These are phyloP conservation scores for Meiosimyza decipiens DNA, from an alignment of 2,888 invertebrate species.

Conservation along the genomic window DNA sequence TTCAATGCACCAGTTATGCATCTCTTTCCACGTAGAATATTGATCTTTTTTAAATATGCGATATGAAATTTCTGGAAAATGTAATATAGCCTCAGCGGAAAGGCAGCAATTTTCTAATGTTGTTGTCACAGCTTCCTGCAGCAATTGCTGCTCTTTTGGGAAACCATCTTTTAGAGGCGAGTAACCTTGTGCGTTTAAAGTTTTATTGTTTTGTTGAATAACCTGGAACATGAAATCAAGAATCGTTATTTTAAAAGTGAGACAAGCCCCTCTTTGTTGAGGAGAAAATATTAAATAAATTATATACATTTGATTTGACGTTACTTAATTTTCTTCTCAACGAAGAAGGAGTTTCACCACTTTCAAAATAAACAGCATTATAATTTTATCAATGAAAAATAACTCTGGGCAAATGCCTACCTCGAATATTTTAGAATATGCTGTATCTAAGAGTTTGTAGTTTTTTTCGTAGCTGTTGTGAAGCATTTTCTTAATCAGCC, in stretches of 20 bases:
- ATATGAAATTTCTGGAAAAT: constrained; percentile 50
- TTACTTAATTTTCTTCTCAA: too few relatives aligned
- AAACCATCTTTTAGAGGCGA: constrained; percentile 40
- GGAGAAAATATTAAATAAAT: background rate
- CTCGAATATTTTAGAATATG: constrained; percentile 48
- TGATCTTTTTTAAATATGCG: constrained; percentile 39
- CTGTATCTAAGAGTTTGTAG: constrained; percentile 48
- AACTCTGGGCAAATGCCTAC: constrained; percentile 30
- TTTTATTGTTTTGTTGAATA: constrained; percentile 44
- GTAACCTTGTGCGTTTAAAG: constrained; percentile 41
- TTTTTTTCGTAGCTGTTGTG: constrained; percentile 46
- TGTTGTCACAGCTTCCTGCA: constrained; percentile 44
- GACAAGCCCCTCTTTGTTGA: too few relatives aligned
- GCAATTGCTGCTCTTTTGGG: constrained; percentile 35
- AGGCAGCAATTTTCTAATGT: constrained; percentile 47
- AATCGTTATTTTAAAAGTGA: background rate
- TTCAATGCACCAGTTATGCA: constrained; percentile 47
- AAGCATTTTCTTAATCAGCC: constrained; percentile 46
- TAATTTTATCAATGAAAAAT: too few relatives aligned
- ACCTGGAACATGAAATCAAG: constrained; percentile 37
- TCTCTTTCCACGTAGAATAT: constrained; percentile 43
- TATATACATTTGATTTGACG: too few relatives aligned
- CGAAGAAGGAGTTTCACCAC: too few relatives aligned
- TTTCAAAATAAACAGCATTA: too few relatives aligned
- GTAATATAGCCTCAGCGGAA: constrained; percentile 47